phyloP scores from a whole-genome alignment of 2,888 invertebrate genomes.

The Drosophila borborema region DNA sequence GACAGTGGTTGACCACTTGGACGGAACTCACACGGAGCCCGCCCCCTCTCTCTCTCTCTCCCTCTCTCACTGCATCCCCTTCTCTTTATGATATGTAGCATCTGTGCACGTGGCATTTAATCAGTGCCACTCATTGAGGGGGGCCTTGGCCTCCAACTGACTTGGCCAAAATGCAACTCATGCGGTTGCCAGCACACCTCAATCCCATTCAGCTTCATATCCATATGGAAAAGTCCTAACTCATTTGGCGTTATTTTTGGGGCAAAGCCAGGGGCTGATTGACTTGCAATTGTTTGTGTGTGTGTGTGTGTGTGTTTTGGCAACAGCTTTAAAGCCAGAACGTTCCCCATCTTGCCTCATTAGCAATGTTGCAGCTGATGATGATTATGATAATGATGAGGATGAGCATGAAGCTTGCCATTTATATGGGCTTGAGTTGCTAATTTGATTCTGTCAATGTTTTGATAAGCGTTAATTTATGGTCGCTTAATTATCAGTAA shows the following conservation, averaged over 20 bases:
- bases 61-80: not conserved
- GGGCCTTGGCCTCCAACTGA: constrained; percentile 35
- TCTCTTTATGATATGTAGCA: constrained; percentile 20
- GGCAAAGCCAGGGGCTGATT: constrained; percentile 13
- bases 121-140: constrained; percentile 64
- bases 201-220: constrained; percentile 14
- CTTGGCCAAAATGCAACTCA: constrained; percentile 72
- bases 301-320: constrained; percentile 28
- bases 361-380: constrained; percentile 30
- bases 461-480: constrained; percentile 76
- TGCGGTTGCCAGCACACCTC: constrained; percentile 54
- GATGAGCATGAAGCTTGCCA: not conserved
- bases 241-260: constrained; percentile 6
- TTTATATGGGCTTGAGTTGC: constrained; percentile 23
- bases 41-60: not conserved
- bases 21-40: not conserved
- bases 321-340: constrained; percentile 50
- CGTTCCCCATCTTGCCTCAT: constrained; percentile 34
- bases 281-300: constrained; percentile 57
- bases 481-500: constrained; percentile 7
- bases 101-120: constrained; percentile 67
- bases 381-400: not conserved
- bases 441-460: constrained; percentile 43
- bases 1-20: constrained; percentile 61
- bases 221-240: constrained; percentile 1